phyloP scores from a whole-genome alignment of 2,888 invertebrate genomes.

The Leucophenga maculata region DNA sequence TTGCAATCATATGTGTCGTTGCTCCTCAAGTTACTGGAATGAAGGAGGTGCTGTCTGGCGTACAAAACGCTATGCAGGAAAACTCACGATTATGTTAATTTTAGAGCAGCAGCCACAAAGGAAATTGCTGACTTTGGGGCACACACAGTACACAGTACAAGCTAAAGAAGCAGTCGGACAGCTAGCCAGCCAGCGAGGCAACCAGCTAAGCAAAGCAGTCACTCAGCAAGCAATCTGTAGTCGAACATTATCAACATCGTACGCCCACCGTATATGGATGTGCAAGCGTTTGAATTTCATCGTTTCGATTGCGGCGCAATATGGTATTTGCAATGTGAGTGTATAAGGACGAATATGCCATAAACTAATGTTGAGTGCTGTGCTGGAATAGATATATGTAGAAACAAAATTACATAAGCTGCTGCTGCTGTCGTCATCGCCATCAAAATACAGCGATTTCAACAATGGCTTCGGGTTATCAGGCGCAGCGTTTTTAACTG shows the following conservation, averaged over 20 bases:
- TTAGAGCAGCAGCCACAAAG: conserved; percentile 27
- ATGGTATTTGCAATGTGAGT: conserved; percentile 16
- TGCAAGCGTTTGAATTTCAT: neutral
- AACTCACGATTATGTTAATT: conserved; percentile 60
- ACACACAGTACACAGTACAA: conserved; percentile 29
- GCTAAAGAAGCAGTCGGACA: conserved; percentile 24
- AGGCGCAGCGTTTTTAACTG: conserved; percentile 16
- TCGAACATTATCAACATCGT: conserved; percentile 54
- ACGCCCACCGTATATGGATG: conserved; percentile 61
- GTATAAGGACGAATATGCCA: conserved; percentile 15
- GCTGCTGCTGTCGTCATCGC: conserved; percentile 37
- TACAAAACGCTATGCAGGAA: neutral
- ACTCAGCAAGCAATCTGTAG: neutral
- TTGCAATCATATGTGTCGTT: too few species aligned
- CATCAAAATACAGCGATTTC: conserved; percentile 3
- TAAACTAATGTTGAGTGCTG: conserved; percentile 8
- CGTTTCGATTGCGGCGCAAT: conserved; percentile 9
- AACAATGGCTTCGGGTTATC: conserved; percentile 15
- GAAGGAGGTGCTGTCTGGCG: neutral
- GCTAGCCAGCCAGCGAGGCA: conserved; percentile 10
- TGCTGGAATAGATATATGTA: too few species aligned
- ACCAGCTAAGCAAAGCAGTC: neutral
- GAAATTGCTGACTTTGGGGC: conserved; percentile 29
- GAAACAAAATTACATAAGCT: neutral
- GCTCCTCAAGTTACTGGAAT: neutral